These are phyloP conservation scores for Lampropteryx suffumata DNA, from an alignment of 2,888 invertebrate genomes.

Conservation along the genomic window DNA sequence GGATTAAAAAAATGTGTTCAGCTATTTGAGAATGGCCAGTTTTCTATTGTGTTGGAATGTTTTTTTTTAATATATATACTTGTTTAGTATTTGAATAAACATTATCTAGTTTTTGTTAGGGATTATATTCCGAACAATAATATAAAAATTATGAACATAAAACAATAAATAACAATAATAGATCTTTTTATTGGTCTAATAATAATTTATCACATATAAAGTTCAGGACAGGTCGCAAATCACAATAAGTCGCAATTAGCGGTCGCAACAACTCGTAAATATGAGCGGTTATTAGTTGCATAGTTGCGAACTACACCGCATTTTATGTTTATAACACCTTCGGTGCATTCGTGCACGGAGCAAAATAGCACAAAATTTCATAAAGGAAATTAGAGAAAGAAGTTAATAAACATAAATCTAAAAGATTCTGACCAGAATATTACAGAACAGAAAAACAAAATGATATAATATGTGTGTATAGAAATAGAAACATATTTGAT, in stretches of 20 bases:
- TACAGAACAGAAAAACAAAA: background rate
- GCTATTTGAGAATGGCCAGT: no score
- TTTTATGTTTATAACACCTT: constrained; percentile 22
- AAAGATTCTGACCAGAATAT: background rate
- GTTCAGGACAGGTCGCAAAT: constrained; percentile 68
- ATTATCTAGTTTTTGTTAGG: no score
- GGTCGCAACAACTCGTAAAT: constrained; percentile 60
- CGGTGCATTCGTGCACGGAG: constrained; percentile 5
- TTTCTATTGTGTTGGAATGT: no score
- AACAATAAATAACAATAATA: constrained; percentile 16
- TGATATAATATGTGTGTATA: no score
- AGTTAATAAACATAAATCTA: background rate
- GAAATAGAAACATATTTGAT: no score
- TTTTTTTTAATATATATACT: no score
- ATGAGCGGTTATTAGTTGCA: constrained; percentile 68
- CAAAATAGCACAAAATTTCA: background rate
- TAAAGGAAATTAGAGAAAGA: background rate
- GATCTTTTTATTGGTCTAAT: constrained; percentile 7
- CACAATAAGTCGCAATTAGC: constrained; percentile 75
- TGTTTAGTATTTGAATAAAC: no score
- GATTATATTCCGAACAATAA: background rate
- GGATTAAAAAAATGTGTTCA: no score
- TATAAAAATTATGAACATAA: background rate
- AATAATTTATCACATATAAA: constrained; percentile 37
- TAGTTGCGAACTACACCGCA: constrained; percentile 63